Percentiles rank a stretch among this genome's conserved stretches.
Conservation (phyloP, 1,140 invertebrate species). For the Megalopta genalis region DNA sequence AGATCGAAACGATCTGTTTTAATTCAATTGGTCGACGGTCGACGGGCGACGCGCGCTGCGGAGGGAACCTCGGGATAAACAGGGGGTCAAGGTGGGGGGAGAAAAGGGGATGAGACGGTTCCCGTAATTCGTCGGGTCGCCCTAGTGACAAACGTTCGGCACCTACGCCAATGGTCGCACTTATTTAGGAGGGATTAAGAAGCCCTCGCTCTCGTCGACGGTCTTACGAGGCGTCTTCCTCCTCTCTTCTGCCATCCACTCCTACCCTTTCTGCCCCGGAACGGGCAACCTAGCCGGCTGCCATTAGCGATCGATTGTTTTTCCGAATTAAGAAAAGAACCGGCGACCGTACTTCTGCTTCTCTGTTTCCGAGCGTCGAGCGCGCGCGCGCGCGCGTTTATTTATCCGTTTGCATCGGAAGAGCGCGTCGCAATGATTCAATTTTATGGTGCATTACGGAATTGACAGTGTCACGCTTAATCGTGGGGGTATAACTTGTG, state of each 20-base stretch:
- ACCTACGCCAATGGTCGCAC: constrained; percentile 53
- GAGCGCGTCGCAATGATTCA: constrained; percentile 8
- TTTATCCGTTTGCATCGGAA: constrained; percentile 5
- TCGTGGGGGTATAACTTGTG: constrained; percentile 14
- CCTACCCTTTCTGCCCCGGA: constrained; percentile 7
- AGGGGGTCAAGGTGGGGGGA: too few species aligned
- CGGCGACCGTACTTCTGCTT: not conserved
- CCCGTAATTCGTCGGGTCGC: constrained; percentile 44
- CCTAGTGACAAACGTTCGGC: constrained; percentile 60
- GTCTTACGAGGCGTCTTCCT: constrained; percentile 30
- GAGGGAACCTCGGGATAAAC: constrained; percentile 11
- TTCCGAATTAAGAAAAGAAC: constrained; percentile 28
- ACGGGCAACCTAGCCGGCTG: not conserved
- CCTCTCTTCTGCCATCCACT: not conserved
- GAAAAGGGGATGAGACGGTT: constrained; percentile 17
- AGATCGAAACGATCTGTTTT: constrained; percentile 64
- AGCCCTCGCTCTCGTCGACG: constrained; percentile 47
- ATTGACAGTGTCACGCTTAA: constrained; percentile 36
- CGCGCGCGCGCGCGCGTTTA: not conserved
- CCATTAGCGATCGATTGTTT: constrained; percentile 51
- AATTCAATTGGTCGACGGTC: constrained; percentile 53
- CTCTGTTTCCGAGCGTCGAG: not conserved
- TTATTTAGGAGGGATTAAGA: constrained; percentile 65
- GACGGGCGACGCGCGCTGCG: constrained; percentile 14
- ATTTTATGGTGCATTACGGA: constrained; percentile 36